Conservation (phyloP, 2,888 invertebrate species). For the Euzetes globulus region DNA sequence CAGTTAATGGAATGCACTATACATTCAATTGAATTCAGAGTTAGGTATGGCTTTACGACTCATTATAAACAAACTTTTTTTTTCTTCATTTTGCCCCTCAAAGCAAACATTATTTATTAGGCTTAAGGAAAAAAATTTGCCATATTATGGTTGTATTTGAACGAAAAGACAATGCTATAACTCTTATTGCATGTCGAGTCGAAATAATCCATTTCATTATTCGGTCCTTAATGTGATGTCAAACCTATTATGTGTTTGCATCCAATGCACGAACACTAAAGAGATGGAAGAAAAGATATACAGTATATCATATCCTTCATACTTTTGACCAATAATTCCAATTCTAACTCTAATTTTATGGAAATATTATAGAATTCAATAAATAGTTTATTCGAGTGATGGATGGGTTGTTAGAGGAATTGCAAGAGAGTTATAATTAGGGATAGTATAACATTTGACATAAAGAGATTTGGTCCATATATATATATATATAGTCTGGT, state of each 20-base stretch:
- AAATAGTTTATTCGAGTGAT: no score
- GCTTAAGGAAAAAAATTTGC: neutral
- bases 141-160: neutral
- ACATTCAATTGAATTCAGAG: neutral
- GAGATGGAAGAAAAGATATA: neutral
- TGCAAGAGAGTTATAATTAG: neutral
- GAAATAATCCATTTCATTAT: constrained; percentile 24
- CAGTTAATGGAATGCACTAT: constrained; percentile 1
- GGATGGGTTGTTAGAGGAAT: no score
- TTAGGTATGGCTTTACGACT: neutral
- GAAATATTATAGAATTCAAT: no score
- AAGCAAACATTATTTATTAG: constrained; percentile 2
- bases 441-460: neutral
- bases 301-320: neutral
- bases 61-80: neutral
- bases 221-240: constrained; percentile 3
- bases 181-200: constrained; percentile 14
- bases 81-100: neutral
- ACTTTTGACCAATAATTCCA: neutral
- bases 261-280: neutral
- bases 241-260: constrained; percentile 7
- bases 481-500: neutral
- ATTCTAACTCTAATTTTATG: no score
- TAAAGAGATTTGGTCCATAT: neutral
- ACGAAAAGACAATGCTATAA: neutral